Percentiles rank a stretch among this genome's conserved stretches.
phyloP scores from a whole-genome alignment of 1,140 invertebrate genomes.

The Paramacrobiotus metropolitanus region DNA sequence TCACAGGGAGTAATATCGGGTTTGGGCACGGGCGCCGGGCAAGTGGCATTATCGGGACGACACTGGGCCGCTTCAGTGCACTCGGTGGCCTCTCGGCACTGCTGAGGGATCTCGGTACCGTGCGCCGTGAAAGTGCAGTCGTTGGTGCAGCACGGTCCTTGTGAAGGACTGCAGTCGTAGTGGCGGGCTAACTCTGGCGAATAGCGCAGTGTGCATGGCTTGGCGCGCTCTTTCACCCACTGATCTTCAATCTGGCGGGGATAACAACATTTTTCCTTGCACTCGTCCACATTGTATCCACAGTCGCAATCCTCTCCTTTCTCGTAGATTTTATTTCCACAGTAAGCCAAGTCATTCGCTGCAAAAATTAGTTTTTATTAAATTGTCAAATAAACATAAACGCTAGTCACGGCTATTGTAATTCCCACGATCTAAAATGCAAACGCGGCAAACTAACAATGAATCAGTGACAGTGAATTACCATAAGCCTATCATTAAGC shows the following conservation, averaged over 20 bases:
- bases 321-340: conserved; percentile 96
- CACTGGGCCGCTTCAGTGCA: conserved; percentile 64
- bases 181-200: conserved; percentile 55
- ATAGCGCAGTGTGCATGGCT: conserved; percentile 53
- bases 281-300: conserved; percentile 79
- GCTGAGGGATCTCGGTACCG: conserved; percentile 19
- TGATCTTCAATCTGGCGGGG: conserved; percentile 47
- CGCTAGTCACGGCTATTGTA: too few species aligned
- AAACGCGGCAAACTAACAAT: too few species aligned
- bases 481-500: too few species aligned
- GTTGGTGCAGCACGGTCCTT: conserved; percentile 78
- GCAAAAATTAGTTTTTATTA: too few species aligned
- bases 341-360: conserved; percentile 76
- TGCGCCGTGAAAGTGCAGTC: conserved; percentile 52
- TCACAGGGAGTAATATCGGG: conserved; percentile 43
- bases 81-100: conserved; percentile 63
- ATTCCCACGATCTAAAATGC: too few species aligned
- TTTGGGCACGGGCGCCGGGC: conserved; percentile 49
- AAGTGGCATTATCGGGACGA: conserved; percentile 30
- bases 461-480: too few species aligned
- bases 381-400: too few species aligned
- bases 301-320: conserved; percentile 94
- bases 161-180: conserved; percentile 62
- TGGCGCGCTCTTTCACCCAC: conserved; percentile 41
- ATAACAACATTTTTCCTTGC: conserved; percentile 78